These are phyloP conservation scores for Ypsolopha sequella DNA, from an alignment of 2,888 invertebrate species.

Conservation along the genomic window DNA sequence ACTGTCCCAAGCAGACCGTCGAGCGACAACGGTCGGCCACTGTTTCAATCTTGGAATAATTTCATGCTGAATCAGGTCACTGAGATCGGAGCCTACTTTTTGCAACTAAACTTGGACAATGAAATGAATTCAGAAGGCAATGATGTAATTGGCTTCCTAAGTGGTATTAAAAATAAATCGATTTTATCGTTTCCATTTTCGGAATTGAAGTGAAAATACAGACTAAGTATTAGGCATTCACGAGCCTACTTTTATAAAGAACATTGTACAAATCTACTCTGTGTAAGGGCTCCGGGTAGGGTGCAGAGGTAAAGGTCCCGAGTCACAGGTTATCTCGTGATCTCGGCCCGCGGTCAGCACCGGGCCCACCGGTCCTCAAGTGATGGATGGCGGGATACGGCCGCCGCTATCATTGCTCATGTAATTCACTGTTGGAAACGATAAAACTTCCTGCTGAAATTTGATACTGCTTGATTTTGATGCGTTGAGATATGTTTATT, in stretches of 20 bases:
- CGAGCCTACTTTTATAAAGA: too few species aligned
- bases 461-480: too few species aligned
- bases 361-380: slow-evolving; percentile 34
- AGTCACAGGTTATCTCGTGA: neutral
- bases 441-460: neutral
- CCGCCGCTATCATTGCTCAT: slow-evolving; percentile 23
- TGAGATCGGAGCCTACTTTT: neutral
- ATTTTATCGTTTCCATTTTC: too few species aligned
- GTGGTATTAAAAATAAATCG: too few species aligned
- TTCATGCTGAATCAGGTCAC: slow-evolving; percentile 57
- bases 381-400: slow-evolving; percentile 43
- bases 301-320: neutral
- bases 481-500: too few species aligned
- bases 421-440: slow-evolving; percentile 20
- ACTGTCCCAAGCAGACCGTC: slow-evolving; percentile 64
- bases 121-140: neutral
- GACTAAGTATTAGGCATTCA: too few species aligned
- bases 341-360: slow-evolving; percentile 3
- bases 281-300: too few species aligned
- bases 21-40: slow-evolving; percentile 56
- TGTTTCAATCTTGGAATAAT: slow-evolving; percentile 66
- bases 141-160: neutral
- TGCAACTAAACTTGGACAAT: neutral
- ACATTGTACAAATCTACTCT: too few species aligned
- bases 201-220: too few species aligned